A percentile compares a stretch with the other conserved stretches of the same genome.
Conservation (phyloP, 2,797 vertebrate genomes). For the Sparidentex hasta region DNA sequence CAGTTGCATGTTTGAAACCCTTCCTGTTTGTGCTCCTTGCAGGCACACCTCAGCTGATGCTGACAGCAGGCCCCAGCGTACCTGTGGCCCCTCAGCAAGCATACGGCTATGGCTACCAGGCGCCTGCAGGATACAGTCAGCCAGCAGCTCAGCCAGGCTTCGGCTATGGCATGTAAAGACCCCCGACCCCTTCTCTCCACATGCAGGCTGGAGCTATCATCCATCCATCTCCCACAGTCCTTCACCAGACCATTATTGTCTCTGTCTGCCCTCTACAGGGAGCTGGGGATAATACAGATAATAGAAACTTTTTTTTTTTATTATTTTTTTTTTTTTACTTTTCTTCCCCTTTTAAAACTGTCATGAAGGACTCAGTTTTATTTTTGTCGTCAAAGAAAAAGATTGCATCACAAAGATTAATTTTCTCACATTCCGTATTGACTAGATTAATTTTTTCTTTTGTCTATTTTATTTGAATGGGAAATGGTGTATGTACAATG, state of each 20-base stretch:
- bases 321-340: constrained; percentile 54
- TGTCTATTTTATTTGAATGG: constrained; percentile 88
- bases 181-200: constrained; percentile 51
- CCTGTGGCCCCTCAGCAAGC: constrained; percentile 94
- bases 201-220: constrained; percentile 81
- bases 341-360: constrained; percentile 82
- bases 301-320: constrained; percentile 70
- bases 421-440: constrained; percentile 96
- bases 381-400: constrained; percentile 89
- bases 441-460: constrained; percentile 82
- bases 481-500: constrained; percentile 91
- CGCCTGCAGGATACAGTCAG: constrained; percentile 90
- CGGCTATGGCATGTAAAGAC: constrained; percentile 95
- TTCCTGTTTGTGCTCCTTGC: constrained; percentile 23
- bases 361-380: constrained; percentile 96
- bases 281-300: constrained; percentile 69
- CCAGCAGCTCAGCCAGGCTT: constrained; percentile 91
- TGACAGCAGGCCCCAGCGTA: constrained; percentile 97
- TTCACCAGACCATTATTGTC: constrained; percentile 89
- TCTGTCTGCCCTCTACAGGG: constrained; percentile 85
- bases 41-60: constrained; percentile 98
- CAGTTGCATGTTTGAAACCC: not conserved
- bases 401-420: constrained; percentile 88
- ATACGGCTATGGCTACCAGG: constrained; percentile 96
- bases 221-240: constrained; percentile 89